phyloP scores from a whole-genome alignment of 2,797 vertebrate genomes.

The Siniperca obscura region DNA sequence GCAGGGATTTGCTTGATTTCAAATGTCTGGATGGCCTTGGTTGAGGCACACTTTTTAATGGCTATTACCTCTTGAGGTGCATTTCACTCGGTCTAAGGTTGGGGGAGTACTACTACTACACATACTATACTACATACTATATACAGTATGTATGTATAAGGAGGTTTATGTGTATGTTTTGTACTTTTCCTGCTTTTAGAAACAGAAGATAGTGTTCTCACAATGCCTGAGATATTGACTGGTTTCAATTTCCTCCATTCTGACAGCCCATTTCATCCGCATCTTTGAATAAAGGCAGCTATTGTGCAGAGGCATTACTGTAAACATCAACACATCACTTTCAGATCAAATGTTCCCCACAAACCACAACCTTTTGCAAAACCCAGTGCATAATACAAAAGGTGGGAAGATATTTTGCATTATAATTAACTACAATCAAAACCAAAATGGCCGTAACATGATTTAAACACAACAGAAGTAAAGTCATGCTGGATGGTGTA shows the following conservation, averaged over 20 bases:
- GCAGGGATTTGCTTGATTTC: conserved; percentile 35
- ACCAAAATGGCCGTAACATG: conserved; percentile 26
- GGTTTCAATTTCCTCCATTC: conserved; percentile 76
- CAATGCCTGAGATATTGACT: conserved; percentile 62
- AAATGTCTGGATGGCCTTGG: conserved; percentile 49
- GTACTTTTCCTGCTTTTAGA: conserved; percentile 50
- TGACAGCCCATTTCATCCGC: conserved; percentile 70
- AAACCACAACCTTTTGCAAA: conserved; percentile 6
- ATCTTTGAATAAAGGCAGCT: conserved; percentile 57
- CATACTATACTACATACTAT: conserved; percentile 4
- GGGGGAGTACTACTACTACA: too few species aligned
- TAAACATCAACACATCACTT: conserved; percentile 60
- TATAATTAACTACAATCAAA: conserved; percentile 41
- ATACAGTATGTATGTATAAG: conserved; percentile 10
- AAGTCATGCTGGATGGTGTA: conserved; percentile 15
- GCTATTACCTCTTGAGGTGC: conserved; percentile 16
- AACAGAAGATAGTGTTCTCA: conserved; percentile 60
- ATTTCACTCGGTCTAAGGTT: not conserved
- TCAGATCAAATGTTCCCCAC: conserved; percentile 45
- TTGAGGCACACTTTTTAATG: conserved; percentile 27
- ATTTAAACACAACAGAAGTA: conserved; percentile 52
- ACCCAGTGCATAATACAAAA: not conserved
- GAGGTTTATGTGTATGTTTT: conserved; percentile 30
- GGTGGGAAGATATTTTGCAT: not conserved
- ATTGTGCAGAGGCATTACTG: conserved; percentile 41